Conservation (phyloP, 1,140 invertebrate genomes). For the Pseudomyrmex flavicornis region DNA sequence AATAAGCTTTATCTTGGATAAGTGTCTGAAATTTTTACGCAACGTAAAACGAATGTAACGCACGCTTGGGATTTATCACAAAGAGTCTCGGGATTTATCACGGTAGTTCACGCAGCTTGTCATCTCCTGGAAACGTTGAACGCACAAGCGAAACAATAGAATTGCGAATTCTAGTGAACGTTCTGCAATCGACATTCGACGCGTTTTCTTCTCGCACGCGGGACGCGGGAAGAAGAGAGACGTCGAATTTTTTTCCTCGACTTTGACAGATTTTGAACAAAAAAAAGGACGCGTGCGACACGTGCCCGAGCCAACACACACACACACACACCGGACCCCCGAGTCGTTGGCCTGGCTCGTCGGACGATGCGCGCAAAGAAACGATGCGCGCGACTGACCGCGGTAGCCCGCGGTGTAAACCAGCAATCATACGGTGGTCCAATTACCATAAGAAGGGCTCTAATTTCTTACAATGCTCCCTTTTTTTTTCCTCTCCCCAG, state of each 20-base stretch:
- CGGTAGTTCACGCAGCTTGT: no score
- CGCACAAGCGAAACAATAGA: no score
- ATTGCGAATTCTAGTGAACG: background rate
- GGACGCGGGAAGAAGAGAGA: background rate
- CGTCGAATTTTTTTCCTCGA: background rate
- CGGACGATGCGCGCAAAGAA: conserved; percentile 68
- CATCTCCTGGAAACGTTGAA: no score
- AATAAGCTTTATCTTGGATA: background rate
- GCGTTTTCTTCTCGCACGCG: background rate
- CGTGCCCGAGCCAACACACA: conserved; percentile 47
- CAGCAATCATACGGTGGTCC: conserved; percentile 81
- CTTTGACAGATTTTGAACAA: background rate
- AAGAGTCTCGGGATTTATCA: no score
- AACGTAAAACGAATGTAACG: no score
- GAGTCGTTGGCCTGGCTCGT: conserved; percentile 71
- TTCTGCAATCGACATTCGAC: background rate
- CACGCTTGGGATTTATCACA: no score
- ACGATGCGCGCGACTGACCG: conserved; percentile 46
- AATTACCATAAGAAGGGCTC: conserved; percentile 84
- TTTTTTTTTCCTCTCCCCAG: conserved; percentile 67
- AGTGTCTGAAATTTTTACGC: no score
- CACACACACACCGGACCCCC: background rate
- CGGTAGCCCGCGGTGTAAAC: conserved; percentile 70
- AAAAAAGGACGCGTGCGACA: conserved; percentile 42
- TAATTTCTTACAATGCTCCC: conserved; percentile 81